Conservation (phyloP, 2,797 vertebrate genomes). For the Myripristis jacobus region DNA sequence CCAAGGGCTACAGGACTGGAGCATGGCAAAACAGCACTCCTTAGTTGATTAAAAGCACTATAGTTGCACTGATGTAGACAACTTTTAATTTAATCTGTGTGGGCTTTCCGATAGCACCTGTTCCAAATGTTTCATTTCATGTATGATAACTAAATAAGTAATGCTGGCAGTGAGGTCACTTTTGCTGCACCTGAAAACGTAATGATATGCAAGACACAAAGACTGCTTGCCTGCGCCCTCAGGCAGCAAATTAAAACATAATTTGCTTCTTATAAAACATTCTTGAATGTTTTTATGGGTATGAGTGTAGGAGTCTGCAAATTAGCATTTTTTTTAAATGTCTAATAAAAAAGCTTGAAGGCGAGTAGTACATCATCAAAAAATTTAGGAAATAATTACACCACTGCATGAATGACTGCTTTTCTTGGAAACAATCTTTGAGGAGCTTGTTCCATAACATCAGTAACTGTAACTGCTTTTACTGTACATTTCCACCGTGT, state of each 20-base stretch:
- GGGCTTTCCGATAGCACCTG: not conserved
- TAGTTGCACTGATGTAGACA: slow-evolving; percentile 1
- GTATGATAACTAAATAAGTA: slow-evolving; percentile 2
- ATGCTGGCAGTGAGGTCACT: slow-evolving; percentile 5
- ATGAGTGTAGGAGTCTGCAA: slow-evolving; percentile 51
- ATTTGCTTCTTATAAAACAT: slow-evolving; percentile 51
- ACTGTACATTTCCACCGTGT: slow-evolving; percentile 52
- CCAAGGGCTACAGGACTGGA: not conserved
- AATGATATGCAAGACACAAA: slow-evolving; percentile 41
- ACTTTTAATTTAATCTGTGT: slow-evolving; percentile 1
- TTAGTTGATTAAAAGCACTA: slow-evolving; percentile 32
- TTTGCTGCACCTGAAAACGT: slow-evolving; percentile 29
- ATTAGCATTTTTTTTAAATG: slow-evolving; percentile 30
- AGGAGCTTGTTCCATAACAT: slow-evolving; percentile 59
- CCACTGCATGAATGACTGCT: slow-evolving; percentile 45
- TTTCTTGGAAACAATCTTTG: slow-evolving; percentile 26
- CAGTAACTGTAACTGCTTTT: slow-evolving; percentile 49
- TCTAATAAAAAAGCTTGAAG: slow-evolving; percentile 42
- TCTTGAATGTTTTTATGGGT: slow-evolving; percentile 50
- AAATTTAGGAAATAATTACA: slow-evolving; percentile 63
- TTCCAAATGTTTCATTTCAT: slow-evolving; percentile 15
- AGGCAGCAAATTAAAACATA: slow-evolving; percentile 45
- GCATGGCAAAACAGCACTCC: slow-evolving; percentile 10
- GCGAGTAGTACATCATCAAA: slow-evolving; percentile 32
- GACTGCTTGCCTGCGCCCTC: slow-evolving; percentile 30